Evolutionary conservation across 30 jellyfish, hydroid and myxozoan species (phyloP).

Genomic region (Turritopsis dohrnii): DNA sequence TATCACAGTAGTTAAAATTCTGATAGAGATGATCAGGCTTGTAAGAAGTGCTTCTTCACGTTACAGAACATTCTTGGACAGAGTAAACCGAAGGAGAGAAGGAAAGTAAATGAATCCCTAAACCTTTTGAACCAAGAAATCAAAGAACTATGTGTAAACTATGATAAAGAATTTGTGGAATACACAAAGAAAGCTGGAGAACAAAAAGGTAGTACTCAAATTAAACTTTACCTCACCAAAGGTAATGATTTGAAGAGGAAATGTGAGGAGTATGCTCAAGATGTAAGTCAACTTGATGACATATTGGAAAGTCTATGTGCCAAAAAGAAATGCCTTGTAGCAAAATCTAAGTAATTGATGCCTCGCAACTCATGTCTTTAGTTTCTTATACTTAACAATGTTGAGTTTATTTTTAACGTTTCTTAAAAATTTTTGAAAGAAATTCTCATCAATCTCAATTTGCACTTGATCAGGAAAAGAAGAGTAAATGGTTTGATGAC

Average conservation of each 20-base stretch:
- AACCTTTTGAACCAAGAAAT: neutral
- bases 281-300: conserved; percentile 61
- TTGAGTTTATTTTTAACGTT: neutral
- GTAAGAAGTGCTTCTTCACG: neutral
- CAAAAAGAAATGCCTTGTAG: neutral
- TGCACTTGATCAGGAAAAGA: neutral
- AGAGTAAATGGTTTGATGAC: neutral
- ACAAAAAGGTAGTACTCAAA: neutral
- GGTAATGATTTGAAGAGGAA: neutral
- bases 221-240: neutral
- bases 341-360: neutral
- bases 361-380: neutral
- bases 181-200: neutral
- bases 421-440: neutral
- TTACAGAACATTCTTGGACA: neutral
- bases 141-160: neutral
- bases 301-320: conserved; percentile 56
- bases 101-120: neutral
- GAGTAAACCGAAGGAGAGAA: neutral
- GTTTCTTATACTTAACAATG: neutral
- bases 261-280: conserved; percentile 52
- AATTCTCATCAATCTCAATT: neutral
- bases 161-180: neutral
- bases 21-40: neutral
- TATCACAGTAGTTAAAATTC: neutral